Percentiles rank a stretch among this genome's conserved stretches.
Evolutionary conservation across 2,797 vertebrate species (phyloP).

Genomic region (Rhabdophis nuchalis): DNA sequence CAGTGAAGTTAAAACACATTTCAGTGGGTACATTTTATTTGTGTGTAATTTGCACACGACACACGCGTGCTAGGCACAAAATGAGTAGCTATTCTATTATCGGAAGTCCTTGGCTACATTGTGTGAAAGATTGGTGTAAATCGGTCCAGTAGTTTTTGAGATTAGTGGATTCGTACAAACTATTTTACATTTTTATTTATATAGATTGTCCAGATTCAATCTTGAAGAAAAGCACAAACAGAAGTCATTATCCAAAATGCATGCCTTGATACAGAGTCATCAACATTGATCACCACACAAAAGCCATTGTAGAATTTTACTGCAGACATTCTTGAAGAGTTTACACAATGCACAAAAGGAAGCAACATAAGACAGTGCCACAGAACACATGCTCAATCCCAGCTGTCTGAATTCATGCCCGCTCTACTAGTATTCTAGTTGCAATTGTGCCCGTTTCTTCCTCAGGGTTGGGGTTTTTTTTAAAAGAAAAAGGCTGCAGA

Average conservation of each 20-base stretch:
- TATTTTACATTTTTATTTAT: too few species aligned
- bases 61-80: too few species aligned
- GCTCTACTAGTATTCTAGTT: background rate
- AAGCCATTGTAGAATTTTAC: constrained; percentile 31
- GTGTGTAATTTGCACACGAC: too few species aligned
- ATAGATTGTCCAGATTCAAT: background rate
- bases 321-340: constrained; percentile 10
- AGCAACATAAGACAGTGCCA: constrained; percentile 6
- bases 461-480: background rate
- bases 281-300: constrained; percentile 53
- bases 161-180: too few species aligned
- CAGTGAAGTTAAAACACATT: too few species aligned
- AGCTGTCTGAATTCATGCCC: background rate
- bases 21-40: too few species aligned
- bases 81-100: too few species aligned
- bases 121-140: too few species aligned
- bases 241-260: constrained; percentile 50
- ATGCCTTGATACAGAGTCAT: constrained; percentile 71
- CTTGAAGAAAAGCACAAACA: constrained; percentile 38
- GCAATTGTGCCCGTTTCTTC: background rate
- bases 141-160: too few species aligned
- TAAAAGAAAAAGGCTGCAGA: background rate
- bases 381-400: background rate
- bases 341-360: constrained; percentile 14
- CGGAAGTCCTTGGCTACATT: too few species aligned